Percentiles rank a stretch among this genome's conserved stretches.
Conservation (phyloP, 2,113 vertebrate species). For the Silurus meridionalis region DNA sequence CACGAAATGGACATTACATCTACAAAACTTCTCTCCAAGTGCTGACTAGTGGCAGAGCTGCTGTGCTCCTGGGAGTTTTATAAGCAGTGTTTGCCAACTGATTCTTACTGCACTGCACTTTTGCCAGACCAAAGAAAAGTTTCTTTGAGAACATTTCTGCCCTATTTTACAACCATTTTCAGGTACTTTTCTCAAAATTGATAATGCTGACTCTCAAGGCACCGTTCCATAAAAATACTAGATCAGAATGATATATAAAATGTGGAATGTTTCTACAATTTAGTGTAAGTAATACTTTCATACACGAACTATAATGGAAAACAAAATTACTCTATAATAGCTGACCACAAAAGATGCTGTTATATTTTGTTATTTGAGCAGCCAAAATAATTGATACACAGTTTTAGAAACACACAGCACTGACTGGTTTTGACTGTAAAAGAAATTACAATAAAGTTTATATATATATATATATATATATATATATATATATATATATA, state of each 20-base stretch:
- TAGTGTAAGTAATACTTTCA: neutral
- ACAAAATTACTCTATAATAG: neutral
- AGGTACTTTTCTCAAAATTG: neutral
- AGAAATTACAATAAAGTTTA: neutral
- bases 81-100: neutral
- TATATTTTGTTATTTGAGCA: neutral
- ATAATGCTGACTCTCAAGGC: neutral
- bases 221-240: neutral
- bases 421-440: neutral
- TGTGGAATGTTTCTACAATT: neutral
- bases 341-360: neutral
- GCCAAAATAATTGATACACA: neutral
- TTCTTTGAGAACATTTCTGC: neutral
- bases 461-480: no score
- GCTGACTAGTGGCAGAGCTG: conserved; percentile 9
- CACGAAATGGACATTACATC: conserved; percentile 19
- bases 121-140: neutral
- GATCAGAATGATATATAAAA: neutral
- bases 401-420: neutral
- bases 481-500: no score
- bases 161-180: neutral
- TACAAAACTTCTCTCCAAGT: neutral
- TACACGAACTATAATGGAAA: neutral
- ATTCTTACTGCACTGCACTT: neutral
- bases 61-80: neutral